Evolutionary conservation across 2,797 vertebrate genomes (phyloP), one percentile per base, ranked within the genome.

Genomic region (Galaxias olidus): DNA sequence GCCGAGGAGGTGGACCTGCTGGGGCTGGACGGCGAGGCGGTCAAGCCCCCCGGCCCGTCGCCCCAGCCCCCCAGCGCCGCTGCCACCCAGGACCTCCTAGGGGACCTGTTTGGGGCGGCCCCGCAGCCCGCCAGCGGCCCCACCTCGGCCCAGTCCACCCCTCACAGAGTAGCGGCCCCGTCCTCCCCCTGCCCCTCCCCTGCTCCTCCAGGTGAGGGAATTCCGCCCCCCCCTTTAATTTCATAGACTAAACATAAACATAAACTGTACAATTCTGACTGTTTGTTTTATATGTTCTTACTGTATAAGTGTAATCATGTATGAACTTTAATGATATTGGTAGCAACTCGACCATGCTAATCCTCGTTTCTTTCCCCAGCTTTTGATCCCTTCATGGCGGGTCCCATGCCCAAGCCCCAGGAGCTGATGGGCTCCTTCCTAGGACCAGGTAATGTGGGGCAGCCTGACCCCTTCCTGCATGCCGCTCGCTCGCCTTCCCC

Each of bases 341-440:
- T 30, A 3, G 30, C 30, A 2, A 30, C 30, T 30, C 30, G 30
- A 30, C 30, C 30, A 30, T 30, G 30, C 30, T 30, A 30, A 30
- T 30, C 30, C 6, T 30, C 6, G 57, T 62, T 7, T 62, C 18
- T 62, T 41, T 49, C 30, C 60, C 57, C 87, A 86, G 84, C 90
- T 43, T 99, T 98, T 78, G 93, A 97, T 84, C 95, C 92, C 0
- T 99, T 98, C 71, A 94, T 95, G 74, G 81, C 91, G 0, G 92
- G 93, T 73, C 87, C 95, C 48, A 93, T 94, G 82, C 90, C 94
- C n/a, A 89, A 94, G 10, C 93, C 93, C 71, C 94, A 94, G 69
- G 96, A 98, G 84, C 87, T 98, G 81, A 93, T 97, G 84, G 94
- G 95, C 7, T 93, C 94, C 54, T 95, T 98, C 75, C 93, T 98